A percentile compares a stretch with the other conserved stretches of the same genome.
Evolutionary conservation across 2,888 invertebrate genomes (phyloP).

Genomic region (Eupelmus urozonus): DNA sequence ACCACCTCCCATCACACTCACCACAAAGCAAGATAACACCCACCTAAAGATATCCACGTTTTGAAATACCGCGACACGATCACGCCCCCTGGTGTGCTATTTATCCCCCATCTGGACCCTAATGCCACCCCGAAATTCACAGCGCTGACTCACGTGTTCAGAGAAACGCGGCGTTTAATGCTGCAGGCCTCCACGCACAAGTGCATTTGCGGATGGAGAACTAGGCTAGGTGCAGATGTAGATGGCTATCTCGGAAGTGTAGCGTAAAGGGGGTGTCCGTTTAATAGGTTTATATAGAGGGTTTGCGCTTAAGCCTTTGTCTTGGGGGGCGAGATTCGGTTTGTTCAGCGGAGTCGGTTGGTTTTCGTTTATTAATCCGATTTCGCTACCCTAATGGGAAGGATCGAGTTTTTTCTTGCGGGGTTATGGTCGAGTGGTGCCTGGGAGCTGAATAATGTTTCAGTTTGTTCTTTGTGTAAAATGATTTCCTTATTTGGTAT

Average conservation of each 20-base stretch:
- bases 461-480: no score
- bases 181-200: no score
- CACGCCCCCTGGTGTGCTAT: constrained; percentile 27
- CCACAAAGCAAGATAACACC: background rate
- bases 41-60: background rate
- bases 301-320: background rate
- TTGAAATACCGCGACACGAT: constrained; percentile 22
- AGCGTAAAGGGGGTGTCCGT: constrained; percentile 31
- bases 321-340: background rate
- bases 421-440: no score
- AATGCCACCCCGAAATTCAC: background rate
- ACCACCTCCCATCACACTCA: background rate
- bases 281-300: constrained; percentile 42
- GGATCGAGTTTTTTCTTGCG: no score
- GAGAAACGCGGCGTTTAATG: constrained; percentile 6
- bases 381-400: no score
- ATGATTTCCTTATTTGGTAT: no score
- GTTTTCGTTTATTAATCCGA: constrained; percentile 6
- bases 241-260: constrained; percentile 36
- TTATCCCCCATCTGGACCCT: constrained; percentile 31
- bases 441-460: no score
- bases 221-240: constrained; percentile 9
- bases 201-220: background rate
- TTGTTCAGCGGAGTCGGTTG: background rate
- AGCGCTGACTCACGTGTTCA: constrained; percentile 23